phyloP scores from a whole-genome alignment of 1,140 invertebrate species.

The Hypsibius dujardini region DNA sequence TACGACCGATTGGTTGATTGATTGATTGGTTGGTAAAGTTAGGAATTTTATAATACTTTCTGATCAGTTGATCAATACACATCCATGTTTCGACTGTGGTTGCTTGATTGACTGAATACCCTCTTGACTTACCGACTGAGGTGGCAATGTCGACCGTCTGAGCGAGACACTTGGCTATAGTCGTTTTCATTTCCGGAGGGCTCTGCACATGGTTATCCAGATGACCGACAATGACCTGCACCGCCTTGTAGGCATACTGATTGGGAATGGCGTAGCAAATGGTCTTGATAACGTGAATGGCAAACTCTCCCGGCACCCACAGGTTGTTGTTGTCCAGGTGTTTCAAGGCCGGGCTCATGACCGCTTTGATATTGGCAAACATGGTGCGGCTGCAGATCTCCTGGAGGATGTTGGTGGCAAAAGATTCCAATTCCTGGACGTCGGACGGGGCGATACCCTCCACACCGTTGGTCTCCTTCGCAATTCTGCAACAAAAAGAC shows the following conservation, averaged over 20 bases:
- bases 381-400: conserved; percentile 2
- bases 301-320: conserved; percentile 89
- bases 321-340: conserved; percentile 86
- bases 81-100: no score
- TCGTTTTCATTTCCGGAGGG: conserved; percentile 22
- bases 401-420: conserved; percentile 1
- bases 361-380: conserved; percentile 20
- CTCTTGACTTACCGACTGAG: conserved; percentile 15
- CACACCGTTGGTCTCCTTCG: not conserved
- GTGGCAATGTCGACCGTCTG: conserved; percentile 15
- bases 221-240: conserved; percentile 83
- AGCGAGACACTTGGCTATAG: conserved; percentile 21
- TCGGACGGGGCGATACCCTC: not conserved
- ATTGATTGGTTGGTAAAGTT: no score
- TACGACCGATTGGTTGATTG: no score
- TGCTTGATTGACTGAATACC: no score
- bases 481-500: not conserved
- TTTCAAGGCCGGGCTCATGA: conserved; percentile 29
- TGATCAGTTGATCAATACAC: no score
- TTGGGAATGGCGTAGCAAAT: conserved; percentile 88
- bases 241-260: conserved; percentile 89
- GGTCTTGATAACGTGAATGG: conserved; percentile 82
- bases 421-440: conserved; percentile 7
- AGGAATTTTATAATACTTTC: no score
- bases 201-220: conserved; percentile 51